Evolutionary conservation across 30 jellyfish, hydroid and myxozoan genomes (phyloP), one percentile per base, ranked within the genome.

Genomic region (Clytia hemisphaerica): DNA sequence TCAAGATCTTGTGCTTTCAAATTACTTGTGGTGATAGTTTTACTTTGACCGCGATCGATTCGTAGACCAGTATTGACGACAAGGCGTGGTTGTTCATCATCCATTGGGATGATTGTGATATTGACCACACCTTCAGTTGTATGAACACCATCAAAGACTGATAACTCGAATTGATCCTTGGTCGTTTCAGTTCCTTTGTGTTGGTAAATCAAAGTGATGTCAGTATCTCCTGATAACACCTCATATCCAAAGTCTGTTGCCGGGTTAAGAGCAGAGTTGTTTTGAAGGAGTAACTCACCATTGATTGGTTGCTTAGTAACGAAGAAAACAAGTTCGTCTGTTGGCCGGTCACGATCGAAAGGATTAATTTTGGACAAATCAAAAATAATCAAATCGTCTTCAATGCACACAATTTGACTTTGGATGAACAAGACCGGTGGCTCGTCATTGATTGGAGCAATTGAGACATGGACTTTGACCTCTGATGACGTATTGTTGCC

Each of bases 141-240:
- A 51, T 91, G 99, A 6, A 75, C 78, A 21, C 99, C 99, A 70
- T 91, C 99, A 6, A 80, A 49, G 6, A 91, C 99, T 3, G 65
- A 30, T 30, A 91, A 28, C 49, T 63, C 71, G 63, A 91, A 91
- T 21, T 80, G 54, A 67, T 91, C 99, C 30, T 40, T 34, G 15
- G 37, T 59, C 32, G 99, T 79, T 40, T 91, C 99, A 10, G 94
- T 37, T 29, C 99, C 99, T 59, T 91, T 93, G 55, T 91, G 95
- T 47, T 91, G 94, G 63, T 91, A 91, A 64, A 91, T 37, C 30
- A 91, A 73, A 0, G 93, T 80, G 3, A 83, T 92, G 45, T 62
- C 95, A 58, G 73, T 71, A 36, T 40, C 72, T 2, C 90, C 62
- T 53, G 67, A 30, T 50, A 91, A 67, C 38, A 71, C 79, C 21